Conservation (phyloP, 2,113 vertebrate species). For the Tenrec ecaudatus region DNA sequence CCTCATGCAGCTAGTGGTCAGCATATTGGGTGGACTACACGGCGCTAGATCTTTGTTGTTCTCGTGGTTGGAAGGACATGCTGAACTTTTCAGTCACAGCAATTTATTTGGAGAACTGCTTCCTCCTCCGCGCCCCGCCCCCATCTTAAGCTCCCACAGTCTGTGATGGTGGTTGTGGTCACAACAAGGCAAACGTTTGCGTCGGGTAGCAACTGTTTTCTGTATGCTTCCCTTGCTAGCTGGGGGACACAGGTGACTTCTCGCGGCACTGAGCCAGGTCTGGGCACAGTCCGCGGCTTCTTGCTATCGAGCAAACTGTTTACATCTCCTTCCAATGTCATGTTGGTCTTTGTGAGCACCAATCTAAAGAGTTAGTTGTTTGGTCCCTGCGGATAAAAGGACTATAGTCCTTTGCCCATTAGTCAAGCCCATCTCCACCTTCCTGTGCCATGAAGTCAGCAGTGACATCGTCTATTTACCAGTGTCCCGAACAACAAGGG, state of each 20-base stretch:
- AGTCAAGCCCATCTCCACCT: not conserved
- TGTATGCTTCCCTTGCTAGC: slow-evolving; percentile 28
- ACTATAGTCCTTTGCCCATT: not conserved
- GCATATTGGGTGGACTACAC: not conserved
- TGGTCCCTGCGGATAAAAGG: not conserved
- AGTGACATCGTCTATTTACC: no score
- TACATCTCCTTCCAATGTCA: not conserved
- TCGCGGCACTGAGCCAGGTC: not conserved
- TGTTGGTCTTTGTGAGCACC: slow-evolving; percentile 17
- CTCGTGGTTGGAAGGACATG: not conserved
- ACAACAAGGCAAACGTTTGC: slow-evolving; percentile 27
- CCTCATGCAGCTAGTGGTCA: not conserved
- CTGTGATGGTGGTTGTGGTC: not conserved
- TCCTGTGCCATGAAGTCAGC: not conserved
- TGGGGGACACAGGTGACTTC: slow-evolving; percentile 40
- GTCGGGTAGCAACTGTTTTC: not conserved
- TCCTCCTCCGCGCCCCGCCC: not conserved
- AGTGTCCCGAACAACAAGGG: not conserved
- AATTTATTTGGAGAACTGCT: not conserved
- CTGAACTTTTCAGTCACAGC: slow-evolving; percentile 1
- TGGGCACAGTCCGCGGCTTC: slow-evolving; percentile 23
- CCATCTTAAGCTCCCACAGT: not conserved
- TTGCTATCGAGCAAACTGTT: slow-evolving; percentile 1
- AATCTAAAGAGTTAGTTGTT: slow-evolving; percentile 21
- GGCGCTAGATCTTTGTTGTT: not conserved